Base-by-base conservation (phyloP, 2,797 vertebrate genomes). In the Molossus molossus region DNA sequence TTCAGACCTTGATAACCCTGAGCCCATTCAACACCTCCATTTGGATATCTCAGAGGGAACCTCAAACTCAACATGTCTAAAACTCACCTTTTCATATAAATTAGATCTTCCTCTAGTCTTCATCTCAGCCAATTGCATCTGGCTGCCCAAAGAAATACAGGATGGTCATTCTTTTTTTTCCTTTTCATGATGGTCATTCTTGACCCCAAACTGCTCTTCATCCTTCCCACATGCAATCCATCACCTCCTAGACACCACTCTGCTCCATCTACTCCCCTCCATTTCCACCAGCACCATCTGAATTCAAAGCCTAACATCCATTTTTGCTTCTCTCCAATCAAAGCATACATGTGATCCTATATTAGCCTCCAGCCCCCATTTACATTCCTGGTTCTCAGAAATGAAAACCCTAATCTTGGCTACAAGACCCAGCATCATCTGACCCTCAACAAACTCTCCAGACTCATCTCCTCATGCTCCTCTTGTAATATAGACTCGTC, bases 1-100 rank as follows among this genome's bases (percentile, higher is more conserved):
- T 85, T 60, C 57, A 69, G 23, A 18, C 23, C 45, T 65, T 29
- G 40, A 45, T 45, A 82, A 10, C 67, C 1, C 53, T 55, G 20
- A 62, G 65, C 55, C 82, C 55, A 53, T 18, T 70, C 9, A 20
- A 6, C 10, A n/a, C 11, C 17, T 64, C 55, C 21, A 27, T 64
- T 23, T 64, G 60, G 65, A 21, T 8, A 72, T 57, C 75, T 86
- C n/a, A 67, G 8, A 62, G 72, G 33, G 57, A 86, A 88, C 50
- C 45, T 70, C 48, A 83, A 58, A 60, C 14, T 90, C 55, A 62
- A 3, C 15, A 20, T 9, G 23, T 57, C 53, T 65, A 45, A 62
- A 65, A 76, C 40, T 93, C n/a, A 37, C 29, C 67, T 76, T 94
- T 77, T 60, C n/a, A 17, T 20, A 25, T 65, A 84, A 64, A 64